Conservation (phyloP, 2,797 vertebrate genomes). For the Takifugu rubripes region DNA sequence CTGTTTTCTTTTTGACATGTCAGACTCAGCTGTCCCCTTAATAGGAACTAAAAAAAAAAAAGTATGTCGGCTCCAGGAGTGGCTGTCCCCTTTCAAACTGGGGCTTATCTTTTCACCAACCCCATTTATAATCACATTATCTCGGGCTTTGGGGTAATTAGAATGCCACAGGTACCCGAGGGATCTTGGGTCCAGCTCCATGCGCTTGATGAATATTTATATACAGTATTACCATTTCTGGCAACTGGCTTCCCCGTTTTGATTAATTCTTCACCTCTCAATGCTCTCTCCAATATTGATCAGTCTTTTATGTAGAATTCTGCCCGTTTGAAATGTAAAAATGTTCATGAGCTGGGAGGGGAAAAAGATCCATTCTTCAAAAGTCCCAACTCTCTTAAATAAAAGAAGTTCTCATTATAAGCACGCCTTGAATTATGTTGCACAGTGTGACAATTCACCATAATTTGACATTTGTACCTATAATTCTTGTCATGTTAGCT, state of each 20-base stretch:
- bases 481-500: too few species aligned
- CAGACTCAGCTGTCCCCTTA: neutral
- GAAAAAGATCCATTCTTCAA: too few species aligned
- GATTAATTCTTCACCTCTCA: conserved; percentile 29
- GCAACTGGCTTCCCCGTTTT: conserved; percentile 21
- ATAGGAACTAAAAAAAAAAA: too few species aligned
- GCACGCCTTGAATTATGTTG: neutral
- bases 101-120: conserved; percentile 26
- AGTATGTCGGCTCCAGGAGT: neutral
- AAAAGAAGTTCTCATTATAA: conserved; percentile 8
- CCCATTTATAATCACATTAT: conserved; percentile 38
- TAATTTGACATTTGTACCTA: too few species aligned
- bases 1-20: neutral
- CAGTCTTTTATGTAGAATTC: too few species aligned
- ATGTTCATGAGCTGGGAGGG: too few species aligned
- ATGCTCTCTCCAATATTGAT: conserved; percentile 7
- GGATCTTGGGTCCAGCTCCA: conserved; percentile 39
- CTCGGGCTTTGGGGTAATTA: conserved; percentile 44
- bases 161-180: conserved; percentile 33
- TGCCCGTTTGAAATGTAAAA: too few species aligned
- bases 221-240: conserved; percentile 36
- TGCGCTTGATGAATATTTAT: conserved; percentile 53
- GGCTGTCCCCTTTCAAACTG: conserved; percentile 15
- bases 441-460: neutral
- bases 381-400: neutral